Evolutionary conservation across 2,888 invertebrate genomes (phyloP), one percentile per base, ranked within the genome.

Genomic region (Nymphalis c-album): DNA sequence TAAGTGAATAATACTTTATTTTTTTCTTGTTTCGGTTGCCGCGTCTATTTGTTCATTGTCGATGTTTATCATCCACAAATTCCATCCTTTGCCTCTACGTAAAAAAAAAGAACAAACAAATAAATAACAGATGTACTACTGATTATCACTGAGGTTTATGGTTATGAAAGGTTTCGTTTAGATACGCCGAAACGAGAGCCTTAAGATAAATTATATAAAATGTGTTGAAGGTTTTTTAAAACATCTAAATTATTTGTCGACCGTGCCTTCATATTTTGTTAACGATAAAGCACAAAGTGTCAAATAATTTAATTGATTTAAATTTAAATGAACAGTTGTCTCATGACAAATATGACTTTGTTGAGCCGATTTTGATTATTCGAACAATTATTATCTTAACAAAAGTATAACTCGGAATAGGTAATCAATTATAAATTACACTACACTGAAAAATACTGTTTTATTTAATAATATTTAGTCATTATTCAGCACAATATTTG

Each of bases 1-100:
- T 77, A 78, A 68, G 68, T 68, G 74, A 77, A 80, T 77, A 76
- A 81, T 74, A 70, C 73, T 75, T 75, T 76, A 71, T 75, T 76
- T 76, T 63, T 75, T 74, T 75, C 74, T 79, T 75, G 71, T 74
- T 77, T 65, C 61, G 59, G 50, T 17, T 60, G 63, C 70, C 70
- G 67, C 61, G 62, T 72, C 68, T 70, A 70, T 70, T 68, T 70
- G 62, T 70, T 64, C 51, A 63, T 64, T 68, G 71, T 64, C 57
- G 68, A 71, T 73, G 64, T 65, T 68, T 73, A 68, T 68, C 71
- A 62, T n/a, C 47, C 45, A 60, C 59, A 48, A 60, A 64, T 47
- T 35, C 51, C 46, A 40, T 22, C 18, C 17, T n/a, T n/a, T 57
- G 35, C n/a, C 40, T 35, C 18, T 35, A 40, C 40, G 40, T 18